Conservation (phyloP, 2,888 invertebrate species). For the Eumacrocentrus americanus region DNA sequence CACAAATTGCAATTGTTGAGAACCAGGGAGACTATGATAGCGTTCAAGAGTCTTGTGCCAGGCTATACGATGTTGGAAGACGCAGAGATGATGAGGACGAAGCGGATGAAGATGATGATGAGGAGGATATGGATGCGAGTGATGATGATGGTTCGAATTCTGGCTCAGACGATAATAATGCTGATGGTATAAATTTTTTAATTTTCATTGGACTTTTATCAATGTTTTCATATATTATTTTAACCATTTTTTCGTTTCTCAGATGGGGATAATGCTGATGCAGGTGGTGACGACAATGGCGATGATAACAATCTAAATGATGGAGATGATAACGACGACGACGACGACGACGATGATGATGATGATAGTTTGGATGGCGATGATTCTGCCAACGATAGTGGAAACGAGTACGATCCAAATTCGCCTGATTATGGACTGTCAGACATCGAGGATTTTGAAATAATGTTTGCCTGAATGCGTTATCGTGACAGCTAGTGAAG, state of each 20-base stretch:
- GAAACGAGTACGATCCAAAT: slow-evolving; percentile 47
- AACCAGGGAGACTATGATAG: slow-evolving; percentile 83
- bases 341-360: slow-evolving; percentile 41
- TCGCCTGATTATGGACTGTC: slow-evolving; percentile 47
- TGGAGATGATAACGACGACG: slow-evolving; percentile 44
- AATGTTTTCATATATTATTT: neutral
- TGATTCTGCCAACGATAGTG: slow-evolving; percentile 50
- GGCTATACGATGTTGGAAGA: slow-evolving; percentile 91
- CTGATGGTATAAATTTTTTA: slow-evolving; percentile 50
- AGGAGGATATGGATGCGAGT: slow-evolving; percentile 67
- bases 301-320: slow-evolving; percentile 40
- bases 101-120: slow-evolving; percentile 73
- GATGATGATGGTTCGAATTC: slow-evolving; percentile 66
- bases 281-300: slow-evolving; percentile 41
- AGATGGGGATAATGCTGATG: slow-evolving; percentile 46
- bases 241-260: neutral
- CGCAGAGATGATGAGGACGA: slow-evolving; percentile 88
- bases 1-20: slow-evolving; percentile 90
- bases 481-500: too few relatives aligned
- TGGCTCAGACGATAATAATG: slow-evolving; percentile 61
- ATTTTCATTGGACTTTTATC: neutral
- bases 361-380: slow-evolving; percentile 54
- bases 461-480: slow-evolving; percentile 46
- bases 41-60: slow-evolving; percentile 87
- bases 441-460: slow-evolving; percentile 51